Base-by-base conservation (phyloP, 2,888 invertebrate genomes). In the Aphodius sticticus region DNA sequence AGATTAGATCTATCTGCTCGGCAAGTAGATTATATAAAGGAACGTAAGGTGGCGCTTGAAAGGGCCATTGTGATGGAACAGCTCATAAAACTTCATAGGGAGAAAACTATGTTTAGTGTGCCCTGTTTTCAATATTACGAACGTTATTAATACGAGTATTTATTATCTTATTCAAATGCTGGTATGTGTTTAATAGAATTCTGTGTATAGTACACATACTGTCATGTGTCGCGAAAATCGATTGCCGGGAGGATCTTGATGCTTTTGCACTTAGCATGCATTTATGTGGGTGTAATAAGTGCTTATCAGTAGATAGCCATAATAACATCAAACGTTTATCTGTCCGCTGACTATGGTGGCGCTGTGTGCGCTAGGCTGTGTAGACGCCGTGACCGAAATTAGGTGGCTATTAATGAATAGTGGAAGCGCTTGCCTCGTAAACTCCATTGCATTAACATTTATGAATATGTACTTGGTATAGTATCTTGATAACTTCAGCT, bases 291-390 rank as follows among this genome's bases (percentile, higher is more conserved):
- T 5, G 74, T 74, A 74, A 74, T 74, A 74, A 74, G 37, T 37
- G 74, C 74, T 74, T 74, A 74, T 74, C 74, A 35, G 26, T 74
- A 35, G 74, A 74, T 37, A 37, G 74, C 74, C 36, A 37, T 74
- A 74, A 36, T 74, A 74, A 74, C 74, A 35, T 74, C 74, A 74
- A 74, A 74, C 35, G 74, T 53, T 53, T 53, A 53, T 53, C 53
- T 53, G 53, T 12, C 2, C 53, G 53, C 53, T 53, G 53, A 53
- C 53, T 9, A 9, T 53, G 6, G 53, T 53, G 53, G 9, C 12
- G 53, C 12, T 53, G 53, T 53, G 53, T 53, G 53, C 53, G 53
- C 53, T 53, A 53, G 53, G 53, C 53, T 12, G 53, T 53, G 53
- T 53, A 53, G 53, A 12, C 53, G 53, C 53, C 53, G 53, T 53